Conservation (phyloP, 2,797 vertebrate genomes). For the Parotocinclus haroldoi region DNA sequence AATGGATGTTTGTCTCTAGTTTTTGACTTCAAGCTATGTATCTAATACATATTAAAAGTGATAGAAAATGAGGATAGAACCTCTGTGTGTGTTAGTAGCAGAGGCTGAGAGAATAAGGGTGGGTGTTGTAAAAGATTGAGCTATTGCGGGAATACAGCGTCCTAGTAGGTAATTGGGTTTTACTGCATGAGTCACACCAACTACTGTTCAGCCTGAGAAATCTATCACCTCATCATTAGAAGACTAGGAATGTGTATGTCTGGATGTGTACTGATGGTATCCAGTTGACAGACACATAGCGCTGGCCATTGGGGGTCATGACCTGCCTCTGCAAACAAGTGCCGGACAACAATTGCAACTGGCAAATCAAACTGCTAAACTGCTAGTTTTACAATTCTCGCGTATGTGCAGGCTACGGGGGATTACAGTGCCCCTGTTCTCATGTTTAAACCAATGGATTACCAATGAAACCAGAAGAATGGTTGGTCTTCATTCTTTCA, state of each 20-base stretch:
- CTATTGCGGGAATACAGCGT: conserved; percentile 33
- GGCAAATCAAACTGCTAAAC: conserved; percentile 1
- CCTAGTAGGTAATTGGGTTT: conserved; percentile 37
- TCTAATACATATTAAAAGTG: neutral
- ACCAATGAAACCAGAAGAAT: too few species aligned
- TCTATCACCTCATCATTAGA: conserved; percentile 56
- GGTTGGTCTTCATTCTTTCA: too few species aligned
- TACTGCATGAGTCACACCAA: conserved; percentile 23
- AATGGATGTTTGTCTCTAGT: too few species aligned
- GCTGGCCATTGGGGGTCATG: conserved; percentile 34
- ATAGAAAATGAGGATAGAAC: neutral
- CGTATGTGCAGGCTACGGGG: neutral
- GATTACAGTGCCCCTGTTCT: neutral
- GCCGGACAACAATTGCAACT: neutral
- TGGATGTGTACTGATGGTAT: conserved; percentile 24
- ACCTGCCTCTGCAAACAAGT: conserved; percentile 32
- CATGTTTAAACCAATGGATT: too few species aligned
- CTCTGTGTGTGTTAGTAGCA: neutral
- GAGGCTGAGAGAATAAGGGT: conserved; percentile 8
- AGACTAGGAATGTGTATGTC: conserved; percentile 21
- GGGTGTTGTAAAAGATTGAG: conserved; percentile 7
- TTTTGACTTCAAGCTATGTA: neutral
- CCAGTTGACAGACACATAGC: conserved; percentile 19
- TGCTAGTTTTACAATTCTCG: neutral
- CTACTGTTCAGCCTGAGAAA: conserved; percentile 50